Evolutionary conservation across 2,113 vertebrate genomes (phyloP).

Genomic region (Aptenodytes patagonicus): DNA sequence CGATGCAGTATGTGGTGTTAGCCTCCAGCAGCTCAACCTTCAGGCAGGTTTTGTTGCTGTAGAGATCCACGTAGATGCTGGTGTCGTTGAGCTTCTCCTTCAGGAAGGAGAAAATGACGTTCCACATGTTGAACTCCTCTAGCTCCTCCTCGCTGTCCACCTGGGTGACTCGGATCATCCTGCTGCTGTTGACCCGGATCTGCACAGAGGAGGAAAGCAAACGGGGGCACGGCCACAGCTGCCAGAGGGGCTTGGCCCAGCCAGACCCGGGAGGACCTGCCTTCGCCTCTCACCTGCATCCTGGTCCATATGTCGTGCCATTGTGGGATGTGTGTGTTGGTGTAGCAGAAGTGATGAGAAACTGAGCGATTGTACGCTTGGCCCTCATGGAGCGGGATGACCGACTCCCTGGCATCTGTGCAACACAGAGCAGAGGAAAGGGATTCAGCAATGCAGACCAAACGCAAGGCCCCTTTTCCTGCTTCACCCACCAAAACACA

Average conservation of each 20-base stretch:
- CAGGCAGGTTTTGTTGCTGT: slow-evolving; percentile 88
- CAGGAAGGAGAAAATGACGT: slow-evolving; percentile 78
- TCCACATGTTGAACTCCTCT: slow-evolving; percentile 82
- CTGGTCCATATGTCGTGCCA: slow-evolving; percentile 92
- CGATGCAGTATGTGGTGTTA: slow-evolving; percentile 70
- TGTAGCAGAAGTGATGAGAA: slow-evolving; percentile 82
- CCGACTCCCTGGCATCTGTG: neutral
- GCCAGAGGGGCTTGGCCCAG: fast-evolving
- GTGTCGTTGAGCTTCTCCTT: slow-evolving; percentile 89
- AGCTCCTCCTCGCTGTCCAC: slow-evolving; percentile 87
- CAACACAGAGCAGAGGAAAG: fast-evolving
- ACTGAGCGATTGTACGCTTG: fast-evolving
- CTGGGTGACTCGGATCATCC: slow-evolving; percentile 81
- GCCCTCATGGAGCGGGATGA: slow-evolving; percentile 75
- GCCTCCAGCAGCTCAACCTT: slow-evolving; percentile 79
- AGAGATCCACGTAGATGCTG: slow-evolving; percentile 82
- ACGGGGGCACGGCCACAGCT: fast-evolving
- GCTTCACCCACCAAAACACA: neutral
- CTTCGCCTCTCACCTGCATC: slow-evolving; percentile 77
- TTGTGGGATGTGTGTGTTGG: slow-evolving; percentile 71
- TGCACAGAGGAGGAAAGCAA: slow-evolving; percentile 15
- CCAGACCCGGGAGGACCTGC: too few relatives aligned
- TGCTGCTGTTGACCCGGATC: slow-evolving; percentile 86
- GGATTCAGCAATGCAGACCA: fast-evolving
- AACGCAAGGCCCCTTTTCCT: fast-evolving